Evolutionary conservation across 1,140 invertebrate genomes (phyloP).

Genomic region (Centruroides sculpturatus): DNA sequence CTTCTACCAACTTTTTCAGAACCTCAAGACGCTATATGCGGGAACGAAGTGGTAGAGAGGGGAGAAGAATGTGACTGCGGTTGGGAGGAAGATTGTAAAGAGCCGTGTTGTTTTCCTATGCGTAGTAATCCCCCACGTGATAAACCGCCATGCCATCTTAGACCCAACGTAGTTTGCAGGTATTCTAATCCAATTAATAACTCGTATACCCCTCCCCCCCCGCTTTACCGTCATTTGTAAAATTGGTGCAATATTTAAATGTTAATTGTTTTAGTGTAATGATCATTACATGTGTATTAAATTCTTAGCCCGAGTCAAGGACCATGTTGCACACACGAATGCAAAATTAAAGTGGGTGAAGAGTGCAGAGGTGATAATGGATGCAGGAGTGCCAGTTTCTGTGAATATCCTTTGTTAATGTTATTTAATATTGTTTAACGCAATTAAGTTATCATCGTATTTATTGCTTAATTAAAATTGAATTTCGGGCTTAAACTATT

Average conservation of each 20-base stretch:
- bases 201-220: too few species aligned
- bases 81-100: constrained; percentile 87
- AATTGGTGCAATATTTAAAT: too few species aligned
- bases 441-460: background rate
- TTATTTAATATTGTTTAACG: background rate
- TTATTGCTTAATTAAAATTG: too few species aligned
- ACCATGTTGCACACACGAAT: constrained; percentile 83
- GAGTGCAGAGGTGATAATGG: constrained; percentile 90
- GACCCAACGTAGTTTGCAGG: constrained; percentile 20
- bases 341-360: constrained; percentile 64
- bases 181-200: background rate
- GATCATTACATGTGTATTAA: too few species aligned
- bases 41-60: constrained; percentile 89
- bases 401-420: constrained; percentile 39
- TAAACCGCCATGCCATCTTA: constrained; percentile 56
- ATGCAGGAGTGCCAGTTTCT: constrained; percentile 76
- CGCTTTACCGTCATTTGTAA: too few species aligned
- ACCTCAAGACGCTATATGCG: constrained; percentile 79
- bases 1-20: constrained; percentile 36
- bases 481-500: too few species aligned
- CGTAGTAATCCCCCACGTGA: constrained; percentile 51
- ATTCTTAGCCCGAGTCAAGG: constrained; percentile 43
- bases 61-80: constrained; percentile 98
- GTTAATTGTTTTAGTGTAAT: too few species aligned
- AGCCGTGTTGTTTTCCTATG: constrained; percentile 86